These are phyloP conservation scores for Dyspetes luteomarginatus DNA, from an alignment of 2,888 invertebrate species.

Conservation along the genomic window DNA sequence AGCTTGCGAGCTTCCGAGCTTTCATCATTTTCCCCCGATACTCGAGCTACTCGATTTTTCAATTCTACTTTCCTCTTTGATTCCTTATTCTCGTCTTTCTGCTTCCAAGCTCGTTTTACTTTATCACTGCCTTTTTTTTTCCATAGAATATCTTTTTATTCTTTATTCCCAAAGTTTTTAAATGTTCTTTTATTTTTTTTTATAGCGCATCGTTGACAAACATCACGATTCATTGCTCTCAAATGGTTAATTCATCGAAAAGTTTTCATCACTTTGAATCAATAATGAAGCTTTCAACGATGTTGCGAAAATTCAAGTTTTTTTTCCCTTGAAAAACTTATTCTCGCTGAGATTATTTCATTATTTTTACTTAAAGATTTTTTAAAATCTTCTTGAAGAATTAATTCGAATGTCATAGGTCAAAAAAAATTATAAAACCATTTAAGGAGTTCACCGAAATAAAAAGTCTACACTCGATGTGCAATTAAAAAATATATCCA, in stretches of 20 bases:
- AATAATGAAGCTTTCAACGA: slow-evolving; percentile 17
- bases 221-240: slow-evolving; percentile 17
- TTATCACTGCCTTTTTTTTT: not conserved
- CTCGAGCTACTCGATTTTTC: slow-evolving; percentile 43
- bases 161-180: slow-evolving; percentile 37
- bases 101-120: not conserved
- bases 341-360: not conserved
- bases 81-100: slow-evolving; percentile 30
- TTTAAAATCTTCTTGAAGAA: too few species aligned
- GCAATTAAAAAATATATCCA: too few species aligned
- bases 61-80: slow-evolving; percentile 28
- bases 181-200: slow-evolving; percentile 29
- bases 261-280: not conserved
- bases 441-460: too few species aligned
- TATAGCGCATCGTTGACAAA: slow-evolving; percentile 16
- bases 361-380: too few species aligned
- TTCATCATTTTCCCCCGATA: slow-evolving; percentile 59
- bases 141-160: slow-evolving; percentile 14
- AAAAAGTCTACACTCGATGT: too few species aligned
- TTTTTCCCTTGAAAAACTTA: not conserved
- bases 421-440: too few species aligned
- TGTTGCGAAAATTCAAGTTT: slow-evolving; percentile 7
- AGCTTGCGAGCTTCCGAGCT: not conserved
- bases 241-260: slow-evolving; percentile 16
- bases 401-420: too few species aligned